A percentile compares a stretch with the other conserved stretches of the same genome.
Evolutionary conservation across 2,113 vertebrate species (phyloP).

Genomic region (Scalopus aquaticus): DNA sequence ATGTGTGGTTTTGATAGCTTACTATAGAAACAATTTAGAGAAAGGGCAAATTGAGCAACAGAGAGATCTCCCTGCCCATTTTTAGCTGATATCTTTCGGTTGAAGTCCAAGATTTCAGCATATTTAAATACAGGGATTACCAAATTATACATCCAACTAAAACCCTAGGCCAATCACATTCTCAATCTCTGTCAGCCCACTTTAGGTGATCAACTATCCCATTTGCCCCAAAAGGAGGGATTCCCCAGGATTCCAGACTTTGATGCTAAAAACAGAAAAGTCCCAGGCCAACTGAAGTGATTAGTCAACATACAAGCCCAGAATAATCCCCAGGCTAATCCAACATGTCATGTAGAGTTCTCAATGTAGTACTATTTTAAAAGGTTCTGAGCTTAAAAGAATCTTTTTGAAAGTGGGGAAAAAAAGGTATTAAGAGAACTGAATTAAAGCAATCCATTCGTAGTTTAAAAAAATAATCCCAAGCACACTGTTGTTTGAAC

Average conservation of each 20-base stretch:
- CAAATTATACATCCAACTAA: not conserved
- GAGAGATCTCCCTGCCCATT: not conserved
- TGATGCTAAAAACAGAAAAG: not conserved
- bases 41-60: slow-evolving; percentile 41
- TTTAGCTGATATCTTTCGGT: slow-evolving; percentile 48
- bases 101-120: slow-evolving; percentile 48
- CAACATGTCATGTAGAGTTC: not conserved
- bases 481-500: slow-evolving; percentile 36
- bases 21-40: slow-evolving; percentile 19
- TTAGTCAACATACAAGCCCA: not conserved
- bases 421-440: not conserved
- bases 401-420: slow-evolving; percentile 8
- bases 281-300: not conserved
- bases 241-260: not conserved
- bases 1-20: slow-evolving; percentile 33
- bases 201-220: not conserved
- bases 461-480: not conserved
- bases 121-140: slow-evolving; percentile 47
- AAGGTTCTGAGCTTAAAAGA: slow-evolving; percentile 35
- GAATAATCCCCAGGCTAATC: slow-evolving; percentile 11
- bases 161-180: not conserved
- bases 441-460: slow-evolving; percentile 35
- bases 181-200: not conserved
- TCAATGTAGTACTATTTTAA: not conserved
- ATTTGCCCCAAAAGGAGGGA: slow-evolving; percentile 24